Conservation (phyloP, 2,797 vertebrate genomes). For the Lithobates sylvaticus region DNA sequence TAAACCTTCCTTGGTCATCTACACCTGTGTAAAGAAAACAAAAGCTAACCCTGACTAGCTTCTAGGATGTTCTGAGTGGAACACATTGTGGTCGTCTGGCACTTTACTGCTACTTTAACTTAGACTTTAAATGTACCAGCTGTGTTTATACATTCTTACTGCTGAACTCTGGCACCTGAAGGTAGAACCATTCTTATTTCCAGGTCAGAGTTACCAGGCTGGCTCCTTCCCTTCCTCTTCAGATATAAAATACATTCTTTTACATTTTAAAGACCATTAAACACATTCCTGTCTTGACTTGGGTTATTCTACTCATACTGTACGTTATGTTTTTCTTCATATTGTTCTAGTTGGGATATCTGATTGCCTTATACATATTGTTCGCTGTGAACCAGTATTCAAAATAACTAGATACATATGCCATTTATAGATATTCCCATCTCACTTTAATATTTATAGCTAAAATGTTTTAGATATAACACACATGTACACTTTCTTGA, state of each 20-base stretch:
- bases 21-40: conserved; percentile 10
- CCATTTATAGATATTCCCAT: conserved; percentile 26
- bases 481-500: conserved; percentile 16
- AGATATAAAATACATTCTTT: conserved; percentile 34
- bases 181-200: conserved; percentile 26
- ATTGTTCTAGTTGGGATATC: conserved; percentile 33
- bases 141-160: conserved; percentile 56
- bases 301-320: conserved; percentile 35
- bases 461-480: conserved; percentile 29
- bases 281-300: conserved; percentile 47
- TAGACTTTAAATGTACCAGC: conserved; percentile 40
- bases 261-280: conserved; percentile 54
- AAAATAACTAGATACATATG: conserved; percentile 53
- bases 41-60: conserved; percentile 7
- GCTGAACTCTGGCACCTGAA: conserved; percentile 27
- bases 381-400: conserved; percentile 21
- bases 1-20: conserved; percentile 12
- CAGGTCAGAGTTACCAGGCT: conserved; percentile 29
- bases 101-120: conserved; percentile 38
- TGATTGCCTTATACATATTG: conserved; percentile 37
- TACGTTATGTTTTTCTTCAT: conserved; percentile 28
- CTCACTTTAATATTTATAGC: conserved; percentile 5
- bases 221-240: conserved; percentile 9
- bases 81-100: conserved; percentile 27
- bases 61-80: conserved; percentile 35